phyloP scores from a whole-genome alignment of 2,797 vertebrate genomes.

The Poeciliopsis turneri region DNA sequence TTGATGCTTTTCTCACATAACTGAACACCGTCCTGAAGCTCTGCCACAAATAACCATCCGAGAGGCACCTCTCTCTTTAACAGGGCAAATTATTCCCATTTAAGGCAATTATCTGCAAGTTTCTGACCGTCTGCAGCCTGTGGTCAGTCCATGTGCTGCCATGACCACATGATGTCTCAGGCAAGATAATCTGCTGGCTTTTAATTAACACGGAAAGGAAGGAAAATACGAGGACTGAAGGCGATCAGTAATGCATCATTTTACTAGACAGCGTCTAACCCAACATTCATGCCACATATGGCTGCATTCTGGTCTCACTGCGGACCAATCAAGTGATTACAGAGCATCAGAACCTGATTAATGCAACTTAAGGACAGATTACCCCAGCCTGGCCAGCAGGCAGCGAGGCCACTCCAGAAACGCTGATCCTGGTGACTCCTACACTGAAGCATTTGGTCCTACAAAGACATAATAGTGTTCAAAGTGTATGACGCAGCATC shows the following conservation, averaged over 20 bases:
- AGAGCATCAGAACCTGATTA: constrained; percentile 67
- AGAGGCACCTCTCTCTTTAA: constrained; percentile 31
- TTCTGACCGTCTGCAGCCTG: constrained; percentile 12
- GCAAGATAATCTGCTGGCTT: constrained; percentile 68
- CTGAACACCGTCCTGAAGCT: constrained; percentile 23
- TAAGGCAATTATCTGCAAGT: constrained; percentile 51
- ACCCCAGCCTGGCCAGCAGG: constrained; percentile 40
- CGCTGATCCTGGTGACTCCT: constrained; percentile 26
- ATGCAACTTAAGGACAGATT: constrained; percentile 62
- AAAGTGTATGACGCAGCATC: not conserved
- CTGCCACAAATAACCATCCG: constrained; percentile 35
- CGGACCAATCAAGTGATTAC: constrained; percentile 60
- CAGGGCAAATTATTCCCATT: constrained; percentile 46
- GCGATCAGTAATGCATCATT: constrained; percentile 62
- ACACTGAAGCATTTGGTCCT: not conserved
- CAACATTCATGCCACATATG: constrained; percentile 62
- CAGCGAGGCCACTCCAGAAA: constrained; percentile 56
- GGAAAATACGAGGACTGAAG: constrained; percentile 44
- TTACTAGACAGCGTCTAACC: constrained; percentile 44
- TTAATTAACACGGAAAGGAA: constrained; percentile 71
- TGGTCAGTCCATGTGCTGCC: constrained; percentile 22
- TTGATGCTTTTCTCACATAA: constrained; percentile 37
- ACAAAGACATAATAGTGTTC: not conserved
- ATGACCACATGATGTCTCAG: constrained; percentile 59
- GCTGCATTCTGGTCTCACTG: constrained; percentile 54